These are phyloP conservation scores for Crotalus viridis DNA, from an alignment of 2,113 vertebrate genomes.

Conservation along the genomic window DNA sequence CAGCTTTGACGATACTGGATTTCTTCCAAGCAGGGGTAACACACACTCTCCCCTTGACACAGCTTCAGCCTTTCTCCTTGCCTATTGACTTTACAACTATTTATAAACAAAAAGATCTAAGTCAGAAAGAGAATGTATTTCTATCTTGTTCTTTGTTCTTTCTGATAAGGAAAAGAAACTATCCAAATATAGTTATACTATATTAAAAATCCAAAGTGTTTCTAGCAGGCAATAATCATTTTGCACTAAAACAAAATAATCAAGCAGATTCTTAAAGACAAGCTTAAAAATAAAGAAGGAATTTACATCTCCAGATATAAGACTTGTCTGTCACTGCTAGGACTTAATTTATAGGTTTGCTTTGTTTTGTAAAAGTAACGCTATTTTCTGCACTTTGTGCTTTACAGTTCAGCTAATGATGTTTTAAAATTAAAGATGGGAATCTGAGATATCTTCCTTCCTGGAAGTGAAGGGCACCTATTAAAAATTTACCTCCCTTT, in stretches of 20 bases:
- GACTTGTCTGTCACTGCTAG: background rate
- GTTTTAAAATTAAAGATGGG: background rate
- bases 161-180: background rate
- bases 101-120: background rate
- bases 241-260: background rate
- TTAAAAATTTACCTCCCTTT: background rate
- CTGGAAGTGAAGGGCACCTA: background rate
- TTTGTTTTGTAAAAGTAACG: background rate
- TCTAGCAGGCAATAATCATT: background rate
- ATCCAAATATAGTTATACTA: background rate
- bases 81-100: background rate
- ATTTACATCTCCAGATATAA: background rate
- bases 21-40: background rate
- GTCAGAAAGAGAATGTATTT: background rate
- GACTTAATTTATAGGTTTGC: background rate
- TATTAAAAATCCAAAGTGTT: background rate
- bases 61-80: background rate
- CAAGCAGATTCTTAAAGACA: background rate
- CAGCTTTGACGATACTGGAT: background rate
- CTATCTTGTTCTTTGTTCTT: background rate
- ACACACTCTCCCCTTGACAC: background rate
- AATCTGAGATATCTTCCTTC: background rate
- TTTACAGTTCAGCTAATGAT: background rate
- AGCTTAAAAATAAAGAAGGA: background rate
- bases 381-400: background rate